Base-by-base conservation (phyloP, 1,140 invertebrate species). In the Orius insidiosus region DNA sequence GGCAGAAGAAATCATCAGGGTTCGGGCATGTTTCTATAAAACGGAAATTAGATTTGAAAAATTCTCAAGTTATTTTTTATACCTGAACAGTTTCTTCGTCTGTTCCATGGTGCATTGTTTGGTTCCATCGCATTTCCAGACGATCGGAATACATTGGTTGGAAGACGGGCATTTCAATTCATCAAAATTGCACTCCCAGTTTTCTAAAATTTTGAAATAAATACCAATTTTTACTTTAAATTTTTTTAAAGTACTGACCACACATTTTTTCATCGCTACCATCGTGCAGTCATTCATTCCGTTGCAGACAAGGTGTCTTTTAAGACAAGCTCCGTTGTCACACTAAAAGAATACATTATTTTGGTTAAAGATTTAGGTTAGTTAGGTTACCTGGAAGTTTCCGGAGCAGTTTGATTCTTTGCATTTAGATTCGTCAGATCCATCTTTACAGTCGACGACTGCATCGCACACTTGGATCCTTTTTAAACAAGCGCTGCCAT, bases 301-400 rank as follows among this genome's bases (percentile, higher is more conserved):
- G 62, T 87, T 79, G 60, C 83, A 88, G 7, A 80, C 75, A 15
- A 79, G 63, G 52, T 75, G 65, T 47, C 73, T 59, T 50, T 69
- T 74, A 11, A 86, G 69, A 55, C 83, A 86, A 54, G 76, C 71
- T 10, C 79, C 78, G 60, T 68, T 78, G 3, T 60, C 58, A 56
- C 81, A 85, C 55, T 71, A 62, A 47, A 60, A 60, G 37, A 31
- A 47, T n/a, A 41, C 41, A 30, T 30, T 11, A 15, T 43, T 43
- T 8, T 43, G 4, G n/a, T 18, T 10, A 40, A 3, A 3, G 2
- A 15, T 15, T 4, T 16, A 13, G 11, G 16, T 3, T 40, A 13
- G 2, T 18, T 36, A 10, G 9, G n/a, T n/a, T 36, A 62, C 62
- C 54, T 63, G 60, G 60, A 75, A 77, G 50, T 75, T 75, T 32